Evolutionary conservation across 2,113 vertebrate species (phyloP), one percentile per base, ranked within the genome.

Genomic region (Melanotaenia duboulayi): DNA sequence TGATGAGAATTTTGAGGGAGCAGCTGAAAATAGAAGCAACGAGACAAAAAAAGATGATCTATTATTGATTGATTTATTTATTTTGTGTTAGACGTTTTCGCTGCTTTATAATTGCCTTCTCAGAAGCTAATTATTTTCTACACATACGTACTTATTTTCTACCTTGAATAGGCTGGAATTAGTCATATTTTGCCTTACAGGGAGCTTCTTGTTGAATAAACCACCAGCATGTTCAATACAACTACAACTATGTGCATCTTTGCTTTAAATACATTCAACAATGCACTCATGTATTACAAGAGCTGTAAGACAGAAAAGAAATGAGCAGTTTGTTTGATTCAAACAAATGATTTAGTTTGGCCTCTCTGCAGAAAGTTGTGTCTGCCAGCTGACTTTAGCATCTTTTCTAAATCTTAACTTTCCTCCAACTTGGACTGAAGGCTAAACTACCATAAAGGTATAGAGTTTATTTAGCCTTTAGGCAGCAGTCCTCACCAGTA

Each of bases 61-160:
- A 61, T 60, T 17, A 23, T 1, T 52, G 16, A 37, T 46, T 42
- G 11, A 22, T 62, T 71, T 62, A 37, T 14, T 22, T 61, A 64
- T 62, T 67, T 72, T 42, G 73, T 74, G 52, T 62, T n/a, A n/a
- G 49, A 57, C 48, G 17, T 61, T 78, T 78, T 81, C 17, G 40
- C 58, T 72, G 3, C 77, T 63, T 58, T 61, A 61, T 76, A 64
- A 58, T 37, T 76, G 72, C 51, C 35, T 4, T 37, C 57, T 76
- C 54, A 70, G 55, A 74, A 68, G 69, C 67, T 78, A 78, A 78
- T 85, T 76, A 80, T 77, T 82, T 73, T 75, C 66, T 70, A 32
- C 10, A 40, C 28, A 65, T 28, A 49, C n/a, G n/a, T n/a, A n/a
- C n/a, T n/a, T n/a, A n/a, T n/a, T n/a, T n/a, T n/a, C n/a, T n/a